Evolutionary conservation across 2,113 vertebrate genomes (phyloP).

Genomic region (Myrmecophaga tridactyla): DNA sequence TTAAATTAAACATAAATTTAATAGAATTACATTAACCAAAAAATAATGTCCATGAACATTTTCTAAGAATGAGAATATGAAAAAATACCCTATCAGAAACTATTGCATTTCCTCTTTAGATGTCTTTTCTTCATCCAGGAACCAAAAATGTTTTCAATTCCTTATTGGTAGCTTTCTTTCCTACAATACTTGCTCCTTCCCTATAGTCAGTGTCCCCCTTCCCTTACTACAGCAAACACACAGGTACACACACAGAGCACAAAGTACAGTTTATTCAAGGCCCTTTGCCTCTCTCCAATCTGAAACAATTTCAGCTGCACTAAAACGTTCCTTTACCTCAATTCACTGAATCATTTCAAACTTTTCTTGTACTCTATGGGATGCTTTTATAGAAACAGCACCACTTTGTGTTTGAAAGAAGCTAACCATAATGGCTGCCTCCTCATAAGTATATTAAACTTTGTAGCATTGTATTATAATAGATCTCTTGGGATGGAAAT

Average conservation of each 20-base stretch:
- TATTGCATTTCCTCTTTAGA: background rate
- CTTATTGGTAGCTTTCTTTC: background rate
- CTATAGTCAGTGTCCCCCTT: rapidly evolving
- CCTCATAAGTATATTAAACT: background rate
- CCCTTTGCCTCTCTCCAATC: background rate
- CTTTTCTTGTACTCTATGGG: background rate
- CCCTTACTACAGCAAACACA: too few relatives aligned
- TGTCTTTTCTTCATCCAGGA: background rate
- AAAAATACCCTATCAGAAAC: background rate
- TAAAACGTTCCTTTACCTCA: background rate
- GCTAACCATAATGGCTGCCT: background rate
- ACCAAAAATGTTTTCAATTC: background rate
- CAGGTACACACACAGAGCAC: background rate
- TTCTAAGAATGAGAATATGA: background rate
- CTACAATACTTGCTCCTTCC: background rate
- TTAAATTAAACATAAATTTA: background rate
- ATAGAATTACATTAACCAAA: background rate
- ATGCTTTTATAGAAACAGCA: background rate
- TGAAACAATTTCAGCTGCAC: background rate
- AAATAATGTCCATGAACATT: background rate
- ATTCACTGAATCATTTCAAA: background rate
- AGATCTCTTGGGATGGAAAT: background rate
- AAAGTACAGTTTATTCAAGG: background rate
- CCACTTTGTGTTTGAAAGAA: background rate
- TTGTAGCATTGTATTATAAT: background rate